Conservation (phyloP, 2,797 vertebrate genomes). For the Hippocampus kuda region DNA sequence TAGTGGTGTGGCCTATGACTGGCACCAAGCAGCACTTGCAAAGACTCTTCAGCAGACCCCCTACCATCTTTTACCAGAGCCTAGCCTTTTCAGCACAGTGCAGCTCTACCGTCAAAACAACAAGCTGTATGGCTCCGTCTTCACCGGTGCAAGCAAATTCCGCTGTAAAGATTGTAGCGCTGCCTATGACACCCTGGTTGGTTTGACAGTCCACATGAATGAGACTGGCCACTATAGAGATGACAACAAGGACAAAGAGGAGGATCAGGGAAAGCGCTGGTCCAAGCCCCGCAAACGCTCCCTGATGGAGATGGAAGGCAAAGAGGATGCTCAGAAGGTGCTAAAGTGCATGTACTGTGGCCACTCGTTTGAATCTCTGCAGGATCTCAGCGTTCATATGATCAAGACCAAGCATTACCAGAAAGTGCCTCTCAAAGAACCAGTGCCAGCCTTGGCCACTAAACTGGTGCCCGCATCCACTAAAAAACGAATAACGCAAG, state of each 20-base stretch:
- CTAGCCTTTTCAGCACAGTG: conserved; percentile 98
- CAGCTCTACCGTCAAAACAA: conserved; percentile 98
- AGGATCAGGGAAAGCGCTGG: conserved; percentile 89
- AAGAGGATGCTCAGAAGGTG: conserved; percentile 98
- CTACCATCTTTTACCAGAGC: conserved; percentile 90
- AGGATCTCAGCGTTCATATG: conserved; percentile 99
- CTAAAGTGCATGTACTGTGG: conserved; percentile 99
- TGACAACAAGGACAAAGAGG: conserved; percentile 94
- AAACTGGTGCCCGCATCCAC: conserved; percentile 85
- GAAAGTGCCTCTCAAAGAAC: conserved; percentile 99
- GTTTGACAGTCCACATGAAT: conserved; percentile 98
- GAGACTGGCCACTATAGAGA: conserved; percentile 98
- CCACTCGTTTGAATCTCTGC: conserved; percentile 96
- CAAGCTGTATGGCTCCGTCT: conserved; percentile 95
- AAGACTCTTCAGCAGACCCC: conserved; percentile 95
- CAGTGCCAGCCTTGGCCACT: conserved; percentile 90
- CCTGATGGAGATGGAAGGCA: conserved; percentile 98
- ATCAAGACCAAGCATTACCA: conserved; percentile 99
- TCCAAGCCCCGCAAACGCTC: conserved; percentile 96
- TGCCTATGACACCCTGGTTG: conserved; percentile 95
- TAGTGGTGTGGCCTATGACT: conserved; percentile 71
- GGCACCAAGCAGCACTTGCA: conserved; percentile 90
- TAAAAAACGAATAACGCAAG: conserved; percentile 91
- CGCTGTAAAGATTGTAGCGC: conserved; percentile 98
- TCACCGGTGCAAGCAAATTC: conserved; percentile 97